These are phyloP conservation scores for Mechanitis mazaeus DNA, from an alignment of 2,888 invertebrate genomes.

Conservation along the genomic window DNA sequence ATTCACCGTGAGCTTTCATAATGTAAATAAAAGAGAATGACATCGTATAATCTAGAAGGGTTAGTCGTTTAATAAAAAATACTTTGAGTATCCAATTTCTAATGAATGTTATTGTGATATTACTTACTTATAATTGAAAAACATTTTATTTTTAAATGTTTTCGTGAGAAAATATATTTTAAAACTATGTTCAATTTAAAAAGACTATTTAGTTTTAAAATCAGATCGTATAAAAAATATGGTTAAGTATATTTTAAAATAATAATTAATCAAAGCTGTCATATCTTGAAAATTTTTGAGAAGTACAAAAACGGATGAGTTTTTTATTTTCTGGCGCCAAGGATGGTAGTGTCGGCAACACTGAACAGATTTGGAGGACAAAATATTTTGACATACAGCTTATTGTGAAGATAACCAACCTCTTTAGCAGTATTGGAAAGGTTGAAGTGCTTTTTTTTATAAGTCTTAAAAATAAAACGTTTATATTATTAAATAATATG, in stretches of 20 bases:
- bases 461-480: background rate
- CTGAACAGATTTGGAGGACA: constrained; percentile 47
- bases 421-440: constrained; percentile 35
- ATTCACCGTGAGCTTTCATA: constrained; percentile 58
- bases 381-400: constrained; percentile 62
- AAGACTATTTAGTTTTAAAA: background rate
- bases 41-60: constrained; percentile 34
- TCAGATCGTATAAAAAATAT: constrained; percentile 1
- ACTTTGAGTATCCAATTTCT: no score
- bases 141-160: no score
- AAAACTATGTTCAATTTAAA: background rate
- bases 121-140: no score
- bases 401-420: constrained; percentile 60
- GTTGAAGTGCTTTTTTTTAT: constrained; percentile 31
- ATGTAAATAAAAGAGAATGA: constrained; percentile 62
- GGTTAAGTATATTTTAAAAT: background rate
- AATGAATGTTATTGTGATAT: no score
- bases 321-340: constrained; percentile 49
- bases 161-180: no score
- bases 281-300: constrained; percentile 1
- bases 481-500: background rate
- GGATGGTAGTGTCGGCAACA: constrained; percentile 42
- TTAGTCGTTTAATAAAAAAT: constrained; percentile 47
- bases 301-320: constrained; percentile 1
- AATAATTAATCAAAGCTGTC: constrained; percentile 3